Evolutionary conservation across 53 echinoderm and acorn worm genomes (phyloP).

Genomic region (Astropecten irregularis): DNA sequence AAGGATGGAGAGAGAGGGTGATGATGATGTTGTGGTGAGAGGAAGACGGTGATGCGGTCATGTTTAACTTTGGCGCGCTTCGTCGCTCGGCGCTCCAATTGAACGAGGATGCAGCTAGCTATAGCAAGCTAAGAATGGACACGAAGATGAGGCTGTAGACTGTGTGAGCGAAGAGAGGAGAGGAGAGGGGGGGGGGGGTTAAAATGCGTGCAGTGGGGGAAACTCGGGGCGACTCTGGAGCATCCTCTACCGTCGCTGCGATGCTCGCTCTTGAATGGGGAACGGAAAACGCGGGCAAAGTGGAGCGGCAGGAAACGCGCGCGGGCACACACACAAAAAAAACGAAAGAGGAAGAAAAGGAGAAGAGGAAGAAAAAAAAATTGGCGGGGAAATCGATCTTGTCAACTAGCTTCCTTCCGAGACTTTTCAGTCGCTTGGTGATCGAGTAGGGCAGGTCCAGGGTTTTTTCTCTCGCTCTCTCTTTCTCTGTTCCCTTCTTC

Average conservation of each 20-base stretch:
- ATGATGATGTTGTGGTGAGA: conserved; percentile 19
- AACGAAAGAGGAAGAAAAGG: no score
- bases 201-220: background rate
- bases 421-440: conserved; percentile 58
- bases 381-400: conserved; percentile 83
- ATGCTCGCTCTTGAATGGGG: conserved; percentile 52
- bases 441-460: conserved; percentile 36
- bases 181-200: background rate
- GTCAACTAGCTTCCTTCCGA: conserved; percentile 81
- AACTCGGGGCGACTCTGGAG: background rate
- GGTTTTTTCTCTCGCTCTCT: background rate
- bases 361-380: conserved; percentile 39
- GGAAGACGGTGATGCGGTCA: conserved; percentile 28
- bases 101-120: no score
- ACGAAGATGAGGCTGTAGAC: no score
- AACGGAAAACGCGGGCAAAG: conserved; percentile 62
- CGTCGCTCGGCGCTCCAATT: conserved; percentile 43
- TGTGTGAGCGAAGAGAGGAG: background rate
- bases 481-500: background rate
- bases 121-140: no score
- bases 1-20: background rate
- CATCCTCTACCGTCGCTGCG: conserved; percentile 53
- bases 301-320: conserved; percentile 62
- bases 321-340: conserved; percentile 70
- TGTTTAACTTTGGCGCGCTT: conserved; percentile 43